Conservation (phyloP, 2,113 vertebrate species). For the Otocyon megalotis region DNA sequence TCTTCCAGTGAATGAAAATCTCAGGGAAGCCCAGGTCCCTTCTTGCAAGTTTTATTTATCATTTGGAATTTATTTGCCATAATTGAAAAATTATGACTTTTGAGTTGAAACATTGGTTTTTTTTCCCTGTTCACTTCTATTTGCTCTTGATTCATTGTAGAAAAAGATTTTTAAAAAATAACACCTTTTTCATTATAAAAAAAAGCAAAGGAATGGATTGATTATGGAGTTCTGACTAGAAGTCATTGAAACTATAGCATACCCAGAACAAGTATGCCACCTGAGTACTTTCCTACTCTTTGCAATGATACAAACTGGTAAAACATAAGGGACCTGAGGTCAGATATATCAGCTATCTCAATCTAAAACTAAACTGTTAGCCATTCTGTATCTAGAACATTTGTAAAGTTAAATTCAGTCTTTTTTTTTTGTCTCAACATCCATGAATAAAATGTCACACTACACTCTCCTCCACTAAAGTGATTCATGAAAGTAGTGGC, state of each 20-base stretch:
- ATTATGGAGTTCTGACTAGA: accelerated
- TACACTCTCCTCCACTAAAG: background rate
- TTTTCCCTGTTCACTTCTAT: background rate
- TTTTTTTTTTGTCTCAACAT: background rate
- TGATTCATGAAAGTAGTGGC: background rate
- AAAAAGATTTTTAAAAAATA: background rate
- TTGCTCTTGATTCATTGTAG: background rate
- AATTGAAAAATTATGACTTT: conserved; percentile 38
- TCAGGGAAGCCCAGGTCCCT: background rate
- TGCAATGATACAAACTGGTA: accelerated
- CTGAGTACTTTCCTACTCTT: background rate
- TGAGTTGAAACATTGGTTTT: background rate
- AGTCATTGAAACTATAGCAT: background rate
- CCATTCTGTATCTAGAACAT: background rate
- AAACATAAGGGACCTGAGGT: background rate
- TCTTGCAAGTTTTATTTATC: background rate
- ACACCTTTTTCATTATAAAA: background rate
- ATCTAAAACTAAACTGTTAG: background rate
- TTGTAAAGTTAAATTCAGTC: conserved; percentile 2
- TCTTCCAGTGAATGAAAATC: background rate
- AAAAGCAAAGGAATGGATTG: background rate
- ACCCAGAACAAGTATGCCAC: background rate
- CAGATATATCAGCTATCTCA: background rate
- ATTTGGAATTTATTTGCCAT: background rate
- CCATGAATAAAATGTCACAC: background rate